A percentile compares a stretch with the other conserved stretches of the same genome.
These are phyloP conservation scores for Bagarius yarrelli DNA, from an alignment of 2,113 vertebrate genomes.

Conservation along the genomic window DNA sequence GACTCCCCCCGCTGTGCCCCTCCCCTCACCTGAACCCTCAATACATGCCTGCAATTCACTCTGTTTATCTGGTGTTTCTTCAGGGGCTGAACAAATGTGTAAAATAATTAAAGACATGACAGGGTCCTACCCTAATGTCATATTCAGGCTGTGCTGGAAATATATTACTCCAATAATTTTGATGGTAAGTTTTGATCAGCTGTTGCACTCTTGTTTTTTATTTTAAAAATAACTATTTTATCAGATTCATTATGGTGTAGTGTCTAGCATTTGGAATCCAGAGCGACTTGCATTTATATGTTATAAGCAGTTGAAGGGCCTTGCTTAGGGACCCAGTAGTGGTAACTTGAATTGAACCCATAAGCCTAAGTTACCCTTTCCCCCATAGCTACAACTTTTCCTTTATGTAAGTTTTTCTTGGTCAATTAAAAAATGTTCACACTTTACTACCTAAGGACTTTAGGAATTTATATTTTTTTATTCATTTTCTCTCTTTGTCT, in stretches of 20 bases:
- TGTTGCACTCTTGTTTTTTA: no score
- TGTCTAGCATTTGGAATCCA: no score
- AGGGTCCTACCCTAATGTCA: slow-evolving; percentile 44
- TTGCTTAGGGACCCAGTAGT: no score
- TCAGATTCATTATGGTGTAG: background rate
- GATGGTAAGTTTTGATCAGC: slow-evolving; percentile 64
- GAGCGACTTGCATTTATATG: no score
- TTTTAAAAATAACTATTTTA: background rate
- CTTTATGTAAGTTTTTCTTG: background rate
- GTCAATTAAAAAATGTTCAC: background rate
- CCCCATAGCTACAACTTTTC: background rate
- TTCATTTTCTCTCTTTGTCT: no score
- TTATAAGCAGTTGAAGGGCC: no score
- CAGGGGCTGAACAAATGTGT: slow-evolving; percentile 63
- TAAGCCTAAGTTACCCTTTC: no score
- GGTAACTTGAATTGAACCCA: no score
- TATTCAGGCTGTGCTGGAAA: slow-evolving; percentile 73
- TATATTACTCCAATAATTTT: slow-evolving; percentile 68
- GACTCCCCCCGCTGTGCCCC: no score
- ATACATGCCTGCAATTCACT: background rate
- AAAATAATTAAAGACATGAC: slow-evolving; percentile 72
- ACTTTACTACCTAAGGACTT: no score
- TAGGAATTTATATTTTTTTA: no score
- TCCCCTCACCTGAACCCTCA: no score
- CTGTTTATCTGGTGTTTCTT: background rate